phyloP scores from a whole-genome alignment of 2,888 invertebrate genomes.

The Pseudanteris insignis region DNA sequence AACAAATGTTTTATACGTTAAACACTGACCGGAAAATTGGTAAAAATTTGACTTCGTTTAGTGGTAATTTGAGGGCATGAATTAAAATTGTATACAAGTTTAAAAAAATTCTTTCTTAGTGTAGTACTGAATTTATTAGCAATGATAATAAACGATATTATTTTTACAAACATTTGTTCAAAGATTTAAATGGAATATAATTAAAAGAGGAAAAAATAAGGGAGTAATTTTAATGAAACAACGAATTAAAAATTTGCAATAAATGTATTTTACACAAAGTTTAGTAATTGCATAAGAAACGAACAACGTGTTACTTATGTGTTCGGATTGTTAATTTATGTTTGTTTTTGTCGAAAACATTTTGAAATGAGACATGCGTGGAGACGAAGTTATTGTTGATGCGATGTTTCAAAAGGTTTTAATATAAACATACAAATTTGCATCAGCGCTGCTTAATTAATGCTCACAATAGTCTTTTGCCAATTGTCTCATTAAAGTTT shows the following conservation, averaged over 20 bases:
- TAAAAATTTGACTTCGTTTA: too few species aligned
- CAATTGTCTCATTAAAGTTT: constrained; percentile 44
- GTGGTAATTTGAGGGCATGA: too few species aligned
- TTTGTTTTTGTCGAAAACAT: constrained; percentile 23
- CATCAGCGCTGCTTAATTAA: constrained; percentile 50
- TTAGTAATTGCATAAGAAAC: constrained; percentile 28
- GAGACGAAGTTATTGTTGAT: constrained; percentile 13
- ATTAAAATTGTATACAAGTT: too few species aligned
- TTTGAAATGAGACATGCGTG: constrained; percentile 5
- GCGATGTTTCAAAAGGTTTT: constrained; percentile 9
- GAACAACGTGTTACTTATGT: constrained; percentile 11
- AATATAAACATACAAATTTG: constrained; percentile 42
- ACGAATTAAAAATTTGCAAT: constrained; percentile 17
- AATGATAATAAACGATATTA: too few species aligned
- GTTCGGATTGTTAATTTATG: constrained; percentile 17
- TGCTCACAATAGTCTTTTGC: constrained; percentile 45
- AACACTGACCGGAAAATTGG: too few species aligned
- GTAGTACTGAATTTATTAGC: too few species aligned
- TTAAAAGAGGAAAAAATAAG: too few species aligned
- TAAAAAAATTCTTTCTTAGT: too few species aligned
- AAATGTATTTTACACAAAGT: constrained; percentile 28
- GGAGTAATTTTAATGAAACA: constrained; percentile 13
- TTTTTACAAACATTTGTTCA: too few species aligned
- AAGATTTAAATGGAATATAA: too few species aligned
- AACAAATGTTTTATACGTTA: too few species aligned